Evolutionary conservation across 2,113 vertebrate genomes (phyloP), one percentile per base, ranked within the genome.

Genomic region (Sylvietta virens): DNA sequence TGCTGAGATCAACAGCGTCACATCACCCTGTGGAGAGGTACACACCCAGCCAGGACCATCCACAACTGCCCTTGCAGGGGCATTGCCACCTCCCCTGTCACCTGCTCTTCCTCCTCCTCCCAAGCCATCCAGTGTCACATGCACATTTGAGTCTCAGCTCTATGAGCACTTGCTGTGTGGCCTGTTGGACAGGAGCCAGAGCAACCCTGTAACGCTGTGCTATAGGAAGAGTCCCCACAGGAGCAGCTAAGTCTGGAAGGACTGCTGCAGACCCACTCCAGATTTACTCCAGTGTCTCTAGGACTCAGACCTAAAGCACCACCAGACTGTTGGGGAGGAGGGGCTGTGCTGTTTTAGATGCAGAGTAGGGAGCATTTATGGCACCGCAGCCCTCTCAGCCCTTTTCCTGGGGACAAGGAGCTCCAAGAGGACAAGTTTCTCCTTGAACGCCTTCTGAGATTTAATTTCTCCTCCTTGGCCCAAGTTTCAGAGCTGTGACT

Each of bases 401-500:
- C 44, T 89, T 37, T 48, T 91, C 70, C 85, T 19, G 13, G 44
- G 67, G 54, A 94, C 20, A 56, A 60, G 74, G 64, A 92, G 78
- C 54, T 84, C 58, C 28, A n/a, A 72, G 47, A 88, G 74, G 31
- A 91, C n/a, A 28, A 57, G n/a, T 33, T 35, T 81, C 54, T 89
- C 62, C 69, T 88, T 73, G 79, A 76, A 82, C 1, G 1, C 58
- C 51, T 69, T 61, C 78, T 10, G 80, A 62, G 60, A 87, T 88
- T 93, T 91, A 77, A 91, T 90, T 95, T 95, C 67, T 66, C 47
- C 51, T 56, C 71, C 39, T 76, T 71, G n/a, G 61, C 91, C 71
- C 66, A 35, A 70, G 71, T 83, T 89, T 58, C 56, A 30, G 80
- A 76, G 76, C 90, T 57, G 82, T 94, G 74, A 83, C 70, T 95